These are phyloP conservation scores for Gibbula magus DNA, from an alignment of 2,888 invertebrate species.

Conservation along the genomic window DNA sequence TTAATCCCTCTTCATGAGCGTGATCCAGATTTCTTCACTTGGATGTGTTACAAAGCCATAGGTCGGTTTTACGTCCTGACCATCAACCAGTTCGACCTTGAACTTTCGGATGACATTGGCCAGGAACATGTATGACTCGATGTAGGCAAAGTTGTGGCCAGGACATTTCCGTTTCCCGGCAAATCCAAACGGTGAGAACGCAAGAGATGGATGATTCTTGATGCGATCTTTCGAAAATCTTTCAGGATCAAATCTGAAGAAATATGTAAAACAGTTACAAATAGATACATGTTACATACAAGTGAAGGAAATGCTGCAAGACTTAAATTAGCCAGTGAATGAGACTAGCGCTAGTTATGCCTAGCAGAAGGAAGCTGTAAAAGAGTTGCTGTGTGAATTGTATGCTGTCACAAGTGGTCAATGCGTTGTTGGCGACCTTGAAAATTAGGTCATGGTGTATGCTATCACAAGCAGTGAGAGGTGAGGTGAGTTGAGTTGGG, in stretches of 20 bases:
- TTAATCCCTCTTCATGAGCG: slow-evolving; percentile 36
- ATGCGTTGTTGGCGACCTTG: too few species aligned
- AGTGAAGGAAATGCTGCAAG: too few species aligned
- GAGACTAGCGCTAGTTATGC: too few species aligned
- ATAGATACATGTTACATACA: too few species aligned
- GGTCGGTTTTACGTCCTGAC: slow-evolving; percentile 67
- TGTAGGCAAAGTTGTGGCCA: slow-evolving; percentile 64
- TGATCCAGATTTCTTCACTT: slow-evolving; percentile 73
- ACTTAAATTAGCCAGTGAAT: too few species aligned
- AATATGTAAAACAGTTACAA: background rate
- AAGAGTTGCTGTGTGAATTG: too few species aligned
- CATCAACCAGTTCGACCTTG: slow-evolving; percentile 68
- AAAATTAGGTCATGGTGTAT: too few species aligned
- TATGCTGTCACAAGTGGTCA: too few species aligned
- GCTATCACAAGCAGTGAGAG: too few species aligned
- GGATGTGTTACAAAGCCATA: slow-evolving; percentile 73
- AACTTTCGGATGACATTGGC: slow-evolving; percentile 66
- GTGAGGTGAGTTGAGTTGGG: too few species aligned
- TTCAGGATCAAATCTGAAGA: slow-evolving; percentile 72
- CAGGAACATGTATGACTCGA: slow-evolving; percentile 61
- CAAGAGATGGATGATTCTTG: slow-evolving; percentile 52
- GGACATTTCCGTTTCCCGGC: slow-evolving; percentile 71
- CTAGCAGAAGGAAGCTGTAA: too few species aligned
- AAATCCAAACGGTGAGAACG: slow-evolving; percentile 75
- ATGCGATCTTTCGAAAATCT: slow-evolving; percentile 64